phyloP scores from a whole-genome alignment of 2,797 vertebrate species.

The Apogon talboti region DNA sequence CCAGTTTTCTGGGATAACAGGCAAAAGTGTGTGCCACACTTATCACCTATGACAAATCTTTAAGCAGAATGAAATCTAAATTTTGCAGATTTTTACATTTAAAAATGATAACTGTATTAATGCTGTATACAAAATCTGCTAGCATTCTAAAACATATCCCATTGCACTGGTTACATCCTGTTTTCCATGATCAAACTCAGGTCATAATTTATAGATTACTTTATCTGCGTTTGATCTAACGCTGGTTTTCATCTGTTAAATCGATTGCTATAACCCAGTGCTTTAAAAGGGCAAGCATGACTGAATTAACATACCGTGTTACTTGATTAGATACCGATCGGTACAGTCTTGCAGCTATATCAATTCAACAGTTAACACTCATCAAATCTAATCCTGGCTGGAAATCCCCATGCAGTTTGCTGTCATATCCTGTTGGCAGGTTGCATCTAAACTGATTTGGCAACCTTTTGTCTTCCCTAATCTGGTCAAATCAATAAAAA shows the following conservation, averaged over 20 bases:
- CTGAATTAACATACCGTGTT: slow-evolving; percentile 66
- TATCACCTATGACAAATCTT: too few species aligned
- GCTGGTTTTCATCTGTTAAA: slow-evolving; percentile 42
- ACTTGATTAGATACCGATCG: slow-evolving; percentile 72
- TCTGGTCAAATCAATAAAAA: slow-evolving; percentile 80
- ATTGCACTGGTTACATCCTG: slow-evolving; percentile 5
- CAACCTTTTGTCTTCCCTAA: slow-evolving; percentile 83
- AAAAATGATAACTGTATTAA: too few species aligned
- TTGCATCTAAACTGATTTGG: slow-evolving; percentile 82
- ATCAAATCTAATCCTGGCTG: slow-evolving; percentile 74
- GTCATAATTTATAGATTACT: slow-evolving; percentile 23
- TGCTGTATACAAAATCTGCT: too few species aligned
- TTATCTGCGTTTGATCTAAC: slow-evolving; percentile 40
- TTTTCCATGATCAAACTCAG: slow-evolving; percentile 6
- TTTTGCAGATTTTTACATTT: too few species aligned
- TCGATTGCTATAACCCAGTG: slow-evolving; percentile 54
- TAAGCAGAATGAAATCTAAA: too few species aligned
- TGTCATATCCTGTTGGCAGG: slow-evolving; percentile 77
- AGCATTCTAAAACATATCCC: not conserved
- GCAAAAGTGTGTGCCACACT: too few species aligned
- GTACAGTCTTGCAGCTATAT: slow-evolving; percentile 63
- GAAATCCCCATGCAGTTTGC: slow-evolving; percentile 64
- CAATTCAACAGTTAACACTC: slow-evolving; percentile 78
- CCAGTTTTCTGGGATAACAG: too few species aligned
- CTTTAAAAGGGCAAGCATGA: slow-evolving; percentile 71